A percentile compares a stretch with the other conserved stretches of the same genome.
These are phyloP conservation scores for Ephestia elutella DNA, from an alignment of 1,140 invertebrate genomes.

Conservation along the genomic window DNA sequence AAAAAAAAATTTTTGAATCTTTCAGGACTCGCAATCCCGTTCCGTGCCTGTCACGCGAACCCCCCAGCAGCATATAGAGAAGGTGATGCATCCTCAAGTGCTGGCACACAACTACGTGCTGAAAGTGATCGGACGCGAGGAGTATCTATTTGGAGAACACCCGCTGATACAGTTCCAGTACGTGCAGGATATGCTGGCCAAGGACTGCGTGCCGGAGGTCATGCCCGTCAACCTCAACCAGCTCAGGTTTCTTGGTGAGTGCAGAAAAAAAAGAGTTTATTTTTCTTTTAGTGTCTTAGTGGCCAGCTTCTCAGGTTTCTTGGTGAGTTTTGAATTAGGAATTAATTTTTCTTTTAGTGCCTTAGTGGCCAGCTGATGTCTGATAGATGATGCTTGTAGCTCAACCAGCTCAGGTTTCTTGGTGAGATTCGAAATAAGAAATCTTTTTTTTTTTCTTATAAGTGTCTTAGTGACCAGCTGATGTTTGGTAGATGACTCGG, in stretches of 20 bases:
- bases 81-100: slow-evolving; percentile 82
- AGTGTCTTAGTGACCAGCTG: no score
- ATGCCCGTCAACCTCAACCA: slow-evolving; percentile 79
- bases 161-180: slow-evolving; percentile 88
- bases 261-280: no score
- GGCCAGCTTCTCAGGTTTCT: no score
- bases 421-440: no score
- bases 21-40: slow-evolving; percentile 78
- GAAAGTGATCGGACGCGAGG: slow-evolving; percentile 89
- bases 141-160: slow-evolving; percentile 88
- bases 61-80: slow-evolving; percentile 80
- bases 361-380: no score
- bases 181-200: slow-evolving; percentile 83
- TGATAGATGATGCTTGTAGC: no score
- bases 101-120: slow-evolving; percentile 82
- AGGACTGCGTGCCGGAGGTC: slow-evolving; percentile 79
- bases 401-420: no score
- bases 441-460: no score
- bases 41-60: slow-evolving; percentile 80
- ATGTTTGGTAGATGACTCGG: no score
- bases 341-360: no score
- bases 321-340: no score
- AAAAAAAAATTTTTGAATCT: no score
- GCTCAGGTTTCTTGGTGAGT: slow-evolving; percentile 75
- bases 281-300: slow-evolving; percentile 10